A percentile compares a stretch with the other conserved stretches of the same genome.
Conservation (phyloP, 1,140 invertebrate species). For the Contarinia nasturtii region DNA sequence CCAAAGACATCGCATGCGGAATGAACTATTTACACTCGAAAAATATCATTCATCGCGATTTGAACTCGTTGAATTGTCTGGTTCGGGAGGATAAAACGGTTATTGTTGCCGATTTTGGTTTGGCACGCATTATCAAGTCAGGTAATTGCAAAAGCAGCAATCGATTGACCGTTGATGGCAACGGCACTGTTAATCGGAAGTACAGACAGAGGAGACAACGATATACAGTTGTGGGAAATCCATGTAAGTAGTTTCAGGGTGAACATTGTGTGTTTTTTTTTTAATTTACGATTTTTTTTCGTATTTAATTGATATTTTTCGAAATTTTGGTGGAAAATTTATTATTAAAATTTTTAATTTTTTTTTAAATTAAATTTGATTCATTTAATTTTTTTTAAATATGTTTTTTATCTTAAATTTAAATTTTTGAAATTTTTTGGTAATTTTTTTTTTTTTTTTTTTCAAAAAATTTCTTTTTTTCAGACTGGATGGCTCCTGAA, state of each 20-base stretch:
- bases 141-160: conserved; percentile 8
- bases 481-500: conserved; percentile 91
- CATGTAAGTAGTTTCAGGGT: too few species aligned
- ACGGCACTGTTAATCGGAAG: conserved; percentile 23
- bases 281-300: too few species aligned
- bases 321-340: too few species aligned
- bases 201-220: conserved; percentile 28
- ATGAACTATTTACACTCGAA: conserved; percentile 86
- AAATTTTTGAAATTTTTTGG: too few species aligned
- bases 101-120: conserved; percentile 86
- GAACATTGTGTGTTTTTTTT: too few species aligned
- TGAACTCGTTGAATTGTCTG: conserved; percentile 91
- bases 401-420: too few species aligned
- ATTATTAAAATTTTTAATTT: too few species aligned
- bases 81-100: conserved; percentile 79
- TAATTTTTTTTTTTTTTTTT: too few species aligned
- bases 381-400: too few species aligned
- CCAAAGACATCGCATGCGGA: conserved; percentile 78
- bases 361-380: too few species aligned
- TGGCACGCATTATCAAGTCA: conserved; percentile 70
- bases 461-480: too few species aligned
- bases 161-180: conserved; percentile 9
- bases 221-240: conserved; percentile 69
- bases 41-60: conserved; percentile 88
- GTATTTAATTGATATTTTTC: too few species aligned